Conservation (phyloP, 2,113 vertebrate genomes). For the Cairina moschata region DNA sequence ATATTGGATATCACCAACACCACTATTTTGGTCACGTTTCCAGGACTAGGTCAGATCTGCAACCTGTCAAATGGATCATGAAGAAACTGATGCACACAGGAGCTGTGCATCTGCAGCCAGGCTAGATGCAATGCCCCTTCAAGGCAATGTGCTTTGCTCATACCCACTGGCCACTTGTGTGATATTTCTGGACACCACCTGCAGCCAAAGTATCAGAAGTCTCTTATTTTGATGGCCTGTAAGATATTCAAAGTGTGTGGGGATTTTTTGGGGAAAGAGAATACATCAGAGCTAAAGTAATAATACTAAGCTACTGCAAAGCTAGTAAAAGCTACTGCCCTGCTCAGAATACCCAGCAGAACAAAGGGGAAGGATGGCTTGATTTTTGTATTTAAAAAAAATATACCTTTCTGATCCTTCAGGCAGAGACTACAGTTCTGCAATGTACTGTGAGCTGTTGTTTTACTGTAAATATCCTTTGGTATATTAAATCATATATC, state of each 20-base stretch:
- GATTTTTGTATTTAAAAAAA: conserved; percentile 37
- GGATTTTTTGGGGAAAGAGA: neutral
- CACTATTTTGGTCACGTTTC: neutral
- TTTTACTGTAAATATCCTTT: conserved; percentile 49
- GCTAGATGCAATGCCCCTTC: neutral
- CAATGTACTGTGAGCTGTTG: conserved; percentile 2
- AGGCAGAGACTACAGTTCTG: conserved; percentile 13
- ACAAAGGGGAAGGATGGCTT: neutral
- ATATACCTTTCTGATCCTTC: conserved; percentile 47
- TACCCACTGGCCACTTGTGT: neutral
- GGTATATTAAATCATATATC: conserved; percentile 65
- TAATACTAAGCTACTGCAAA: neutral
- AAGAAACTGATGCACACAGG: neutral
- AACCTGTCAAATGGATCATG: neutral
- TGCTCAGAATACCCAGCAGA: neutral
- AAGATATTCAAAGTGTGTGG: neutral
- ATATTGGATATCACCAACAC: neutral
- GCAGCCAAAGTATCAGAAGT: neutral
- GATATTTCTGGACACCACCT: neutral
- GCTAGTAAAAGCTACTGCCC: neutral
- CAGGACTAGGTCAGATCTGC: neutral
- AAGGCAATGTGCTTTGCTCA: neutral
- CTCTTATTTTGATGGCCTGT: neutral
- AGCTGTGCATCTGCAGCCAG: neutral
- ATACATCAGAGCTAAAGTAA: neutral